Conservation (phyloP, 2,113 vertebrate species). For the Alethe castanea region DNA sequence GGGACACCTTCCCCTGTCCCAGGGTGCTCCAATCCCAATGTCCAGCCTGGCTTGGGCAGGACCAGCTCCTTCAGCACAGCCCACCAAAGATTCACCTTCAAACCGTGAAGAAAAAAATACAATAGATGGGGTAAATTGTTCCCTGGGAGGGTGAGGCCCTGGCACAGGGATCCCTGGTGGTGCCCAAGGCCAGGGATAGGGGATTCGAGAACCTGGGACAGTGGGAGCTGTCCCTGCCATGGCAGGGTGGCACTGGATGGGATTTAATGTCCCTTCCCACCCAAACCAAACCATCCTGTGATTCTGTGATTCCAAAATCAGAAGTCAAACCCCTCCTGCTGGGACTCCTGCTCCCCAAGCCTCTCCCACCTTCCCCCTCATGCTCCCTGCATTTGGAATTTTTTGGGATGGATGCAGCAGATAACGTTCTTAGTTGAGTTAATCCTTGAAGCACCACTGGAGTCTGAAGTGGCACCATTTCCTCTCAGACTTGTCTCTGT, state of each 20-base stretch:
- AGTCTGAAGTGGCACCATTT: neutral
- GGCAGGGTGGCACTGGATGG: accelerated
- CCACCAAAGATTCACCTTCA: neutral
- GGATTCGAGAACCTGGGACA: neutral
- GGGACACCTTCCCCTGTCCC: neutral
- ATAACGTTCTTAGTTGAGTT: neutral
- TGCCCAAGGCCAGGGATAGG: accelerated
- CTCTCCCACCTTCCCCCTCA: accelerated
- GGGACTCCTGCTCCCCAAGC: neutral
- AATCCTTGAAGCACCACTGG: neutral
- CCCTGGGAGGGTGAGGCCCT: neutral
- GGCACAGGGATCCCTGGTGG: neutral
- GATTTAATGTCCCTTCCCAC: neutral
- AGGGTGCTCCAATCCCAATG: too few relatives aligned
- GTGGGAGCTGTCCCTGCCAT: neutral
- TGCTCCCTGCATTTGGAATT: neutral
- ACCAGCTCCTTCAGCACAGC: neutral
- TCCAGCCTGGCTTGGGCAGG: neutral
- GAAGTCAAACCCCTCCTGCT: neutral
- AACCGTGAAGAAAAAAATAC: neutral
- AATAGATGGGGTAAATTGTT: neutral
- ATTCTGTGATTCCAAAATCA: neutral
- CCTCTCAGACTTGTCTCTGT: neutral
- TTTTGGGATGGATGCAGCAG: neutral
- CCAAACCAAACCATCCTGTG: neutral